Conservation (phyloP, 92 coral and sea anemone genomes). For the Siderastrea radians region DNA sequence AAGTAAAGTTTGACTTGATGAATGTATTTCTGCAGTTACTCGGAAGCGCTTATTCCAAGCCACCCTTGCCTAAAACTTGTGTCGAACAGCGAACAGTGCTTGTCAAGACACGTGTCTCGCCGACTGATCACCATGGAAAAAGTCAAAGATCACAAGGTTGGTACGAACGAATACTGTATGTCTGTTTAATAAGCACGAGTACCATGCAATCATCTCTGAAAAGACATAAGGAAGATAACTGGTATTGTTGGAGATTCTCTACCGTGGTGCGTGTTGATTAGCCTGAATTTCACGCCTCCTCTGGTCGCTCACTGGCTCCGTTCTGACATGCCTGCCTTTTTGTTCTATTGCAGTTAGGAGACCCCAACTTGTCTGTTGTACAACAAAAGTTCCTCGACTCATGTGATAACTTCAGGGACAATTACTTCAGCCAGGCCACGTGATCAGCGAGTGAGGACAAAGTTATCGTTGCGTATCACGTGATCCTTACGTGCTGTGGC, state of each 20-base stretch:
- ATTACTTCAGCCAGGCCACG: slow-evolving; percentile 75
- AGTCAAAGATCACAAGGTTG: slow-evolving; percentile 74
- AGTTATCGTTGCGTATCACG: not conserved
- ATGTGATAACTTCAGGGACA: slow-evolving; percentile 84
- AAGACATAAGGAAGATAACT: no score
- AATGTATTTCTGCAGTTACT: slow-evolving; percentile 59
- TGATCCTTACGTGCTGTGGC: not conserved
- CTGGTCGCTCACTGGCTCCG: not conserved
- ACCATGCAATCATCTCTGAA: no score
- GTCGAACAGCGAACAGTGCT: slow-evolving; percentile 90
- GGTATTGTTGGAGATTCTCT: no score
- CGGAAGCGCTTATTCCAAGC: slow-evolving; percentile 67
- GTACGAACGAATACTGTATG: not conserved
- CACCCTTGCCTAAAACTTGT: slow-evolving; percentile 95
- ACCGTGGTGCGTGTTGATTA: no score
- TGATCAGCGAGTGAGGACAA: not conserved
- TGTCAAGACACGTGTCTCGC: slow-evolving; percentile 87
- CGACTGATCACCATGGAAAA: slow-evolving; percentile 96
- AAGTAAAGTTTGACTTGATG: no score
- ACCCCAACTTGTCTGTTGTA: slow-evolving; percentile 33
- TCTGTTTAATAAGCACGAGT: no score
- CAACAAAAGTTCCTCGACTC: slow-evolving; percentile 59
- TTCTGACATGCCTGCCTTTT: not conserved
- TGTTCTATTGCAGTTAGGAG: slow-evolving; percentile 22
- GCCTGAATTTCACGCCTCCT: not conserved